Evolutionary conservation across 2,113 vertebrate species (phyloP), one percentile per base, ranked within the genome.

Genomic region (Setophaga petechia): DNA sequence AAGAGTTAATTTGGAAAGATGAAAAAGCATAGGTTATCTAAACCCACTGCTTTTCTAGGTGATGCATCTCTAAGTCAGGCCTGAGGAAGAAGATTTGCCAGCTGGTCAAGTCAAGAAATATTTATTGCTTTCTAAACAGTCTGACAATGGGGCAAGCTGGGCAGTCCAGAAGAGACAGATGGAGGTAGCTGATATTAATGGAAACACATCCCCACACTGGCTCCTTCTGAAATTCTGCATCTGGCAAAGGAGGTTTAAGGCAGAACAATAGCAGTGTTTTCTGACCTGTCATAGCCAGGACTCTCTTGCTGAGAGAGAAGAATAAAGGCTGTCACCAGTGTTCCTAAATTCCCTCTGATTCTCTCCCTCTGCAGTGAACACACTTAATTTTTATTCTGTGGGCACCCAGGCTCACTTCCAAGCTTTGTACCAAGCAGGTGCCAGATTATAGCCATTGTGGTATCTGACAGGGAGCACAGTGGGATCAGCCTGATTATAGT

Each of bases 341-440:
- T 46, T 94, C 69, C 91, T 84, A 90, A 93, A 95, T 91, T 88
- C 90, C 44, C 73, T 92, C 88, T 58, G 84, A 89, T 87, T 93
- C 92, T 97, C 94, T 96, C 87, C 41, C 37, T 95, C 67, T n/a
- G 47, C 81, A 82, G 44, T 24, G 72, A 83, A 74, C 63, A 77
- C 0, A 0, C 90, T 93, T 95, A 44, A 93, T 96, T 95, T 97
- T 96, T 57, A 97, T 96, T 96, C 96, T 83, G 35, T 87, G 95
- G 84, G 93, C 95, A 96, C 94, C 89, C 92, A 94, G 94, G 62
- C 82, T 91, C 89, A 82, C 55, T 93, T 83, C 58, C 75, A 88
- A 94, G 95, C 96, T 97, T 97, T 95, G 78, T 96, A 89, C 94
- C 90, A 90, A 96, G 92, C 96, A 97, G 97, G 96, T 97, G 97